A percentile compares a stretch with the other conserved stretches of the same genome.
Evolutionary conservation across 2,797 vertebrate genomes (phyloP).

Genomic region (Eulemur coronatus): DNA sequence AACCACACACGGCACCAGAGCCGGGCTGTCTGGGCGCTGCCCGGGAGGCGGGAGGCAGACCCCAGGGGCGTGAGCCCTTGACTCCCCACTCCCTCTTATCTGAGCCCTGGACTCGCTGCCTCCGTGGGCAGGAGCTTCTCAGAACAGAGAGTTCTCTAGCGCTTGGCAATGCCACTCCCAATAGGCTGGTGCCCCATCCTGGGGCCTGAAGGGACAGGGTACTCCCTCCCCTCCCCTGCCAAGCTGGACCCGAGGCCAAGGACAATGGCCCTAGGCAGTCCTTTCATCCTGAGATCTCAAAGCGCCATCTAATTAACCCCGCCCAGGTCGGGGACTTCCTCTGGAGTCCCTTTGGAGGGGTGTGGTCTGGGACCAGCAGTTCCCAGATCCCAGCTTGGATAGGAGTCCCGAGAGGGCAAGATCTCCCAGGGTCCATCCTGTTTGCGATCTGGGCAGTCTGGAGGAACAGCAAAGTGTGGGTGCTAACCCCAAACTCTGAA

Average conservation of each 20-base stretch:
- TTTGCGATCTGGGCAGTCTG: neutral
- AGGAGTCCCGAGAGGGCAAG: constrained; percentile 50
- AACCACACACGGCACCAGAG: constrained; percentile 81
- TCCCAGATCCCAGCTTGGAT: constrained; percentile 76
- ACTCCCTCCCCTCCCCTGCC: constrained; percentile 16
- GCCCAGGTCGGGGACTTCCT: constrained; percentile 77
- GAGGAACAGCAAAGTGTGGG: neutral
- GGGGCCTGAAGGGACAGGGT: constrained; percentile 58
- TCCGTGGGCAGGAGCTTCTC: neutral
- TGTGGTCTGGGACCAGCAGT: constrained; percentile 70
- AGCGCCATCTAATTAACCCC: constrained; percentile 76
- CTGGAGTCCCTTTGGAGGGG: constrained; percentile 76
- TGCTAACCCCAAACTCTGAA: neutral
- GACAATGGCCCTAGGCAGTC: constrained; percentile 73
- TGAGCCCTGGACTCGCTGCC: neutral
- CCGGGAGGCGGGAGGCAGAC: constrained; percentile 65
- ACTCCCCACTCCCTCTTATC: neutral
- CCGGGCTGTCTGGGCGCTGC: constrained; percentile 76
- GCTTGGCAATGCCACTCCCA: neutral
- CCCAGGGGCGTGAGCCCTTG: constrained; percentile 32
- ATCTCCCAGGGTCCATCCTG: constrained; percentile 29
- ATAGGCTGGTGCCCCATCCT: neutral
- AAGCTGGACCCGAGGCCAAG: constrained; percentile 74
- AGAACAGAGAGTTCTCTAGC: constrained; percentile 9
- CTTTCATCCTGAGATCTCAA: constrained; percentile 81